These are phyloP conservation scores for Nomada goodeniana DNA, from an alignment of 2,888 invertebrate genomes.

Conservation along the genomic window DNA sequence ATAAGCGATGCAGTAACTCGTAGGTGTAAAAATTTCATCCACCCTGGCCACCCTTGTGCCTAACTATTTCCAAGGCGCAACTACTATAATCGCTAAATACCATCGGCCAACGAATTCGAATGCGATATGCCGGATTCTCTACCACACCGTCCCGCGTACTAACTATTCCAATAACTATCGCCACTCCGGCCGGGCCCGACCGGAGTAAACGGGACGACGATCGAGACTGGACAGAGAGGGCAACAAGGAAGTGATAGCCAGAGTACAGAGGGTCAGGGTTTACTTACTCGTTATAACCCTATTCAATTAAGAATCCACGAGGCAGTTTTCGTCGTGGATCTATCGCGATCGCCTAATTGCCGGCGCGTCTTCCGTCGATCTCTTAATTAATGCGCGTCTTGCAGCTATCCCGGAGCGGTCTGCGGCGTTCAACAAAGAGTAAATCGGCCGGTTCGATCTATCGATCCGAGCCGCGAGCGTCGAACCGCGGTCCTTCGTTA, in stretches of 20 bases:
- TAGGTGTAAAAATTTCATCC: no score
- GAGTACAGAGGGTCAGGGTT: constrained; percentile 32
- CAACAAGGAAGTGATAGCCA: not conserved
- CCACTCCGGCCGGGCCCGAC: no score
- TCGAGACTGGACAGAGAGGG: not conserved
- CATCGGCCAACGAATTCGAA: no score
- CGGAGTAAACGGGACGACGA: not conserved
- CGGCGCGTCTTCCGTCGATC: constrained; percentile 65
- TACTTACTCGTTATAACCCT: constrained; percentile 63
- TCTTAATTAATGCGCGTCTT: constrained; percentile 70
- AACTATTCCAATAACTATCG: not conserved
- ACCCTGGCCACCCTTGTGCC: no score
- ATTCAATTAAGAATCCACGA: constrained; percentile 65
- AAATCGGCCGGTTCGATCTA: constrained; percentile 48
- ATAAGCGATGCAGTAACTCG: no score
- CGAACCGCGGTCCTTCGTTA: constrained; percentile 57
- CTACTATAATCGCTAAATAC: no score
- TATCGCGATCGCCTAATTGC: constrained; percentile 70
- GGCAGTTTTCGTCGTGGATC: constrained; percentile 56
- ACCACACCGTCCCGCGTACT: not conserved
- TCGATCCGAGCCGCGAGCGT: constrained; percentile 35
- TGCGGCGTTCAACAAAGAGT: constrained; percentile 44
- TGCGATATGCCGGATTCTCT: not conserved
- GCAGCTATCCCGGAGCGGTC: constrained; percentile 33
- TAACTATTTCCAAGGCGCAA: no score